Percentiles rank a stretch among this genome's conserved stretches.
phyloP scores from a whole-genome alignment of 2,888 invertebrate species.

The Dioctria linearis region DNA sequence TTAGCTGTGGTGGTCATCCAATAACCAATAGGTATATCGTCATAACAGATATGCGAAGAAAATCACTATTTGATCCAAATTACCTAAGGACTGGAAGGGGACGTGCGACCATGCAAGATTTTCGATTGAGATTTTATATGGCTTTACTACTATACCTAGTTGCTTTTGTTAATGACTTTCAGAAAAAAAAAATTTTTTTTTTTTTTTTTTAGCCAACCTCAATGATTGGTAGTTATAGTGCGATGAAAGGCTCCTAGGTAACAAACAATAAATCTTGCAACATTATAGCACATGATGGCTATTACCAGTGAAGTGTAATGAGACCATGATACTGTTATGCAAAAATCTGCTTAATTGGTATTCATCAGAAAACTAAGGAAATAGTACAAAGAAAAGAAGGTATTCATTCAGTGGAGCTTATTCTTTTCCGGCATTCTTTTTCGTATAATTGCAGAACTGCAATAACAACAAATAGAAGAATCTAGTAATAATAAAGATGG shows the following conservation, averaged over 20 bases:
- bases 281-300: conserved; percentile 13
- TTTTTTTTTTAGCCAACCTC: not conserved
- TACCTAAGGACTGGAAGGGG: not conserved
- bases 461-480: no score
- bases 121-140: conserved; percentile 44
- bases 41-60: not conserved
- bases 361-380: not conserved
- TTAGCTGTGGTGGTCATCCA: not conserved
- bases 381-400: not conserved
- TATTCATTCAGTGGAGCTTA: no score
- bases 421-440: conserved; percentile 13
- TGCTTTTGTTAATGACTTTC: conserved; percentile 26
- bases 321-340: conserved; percentile 26
- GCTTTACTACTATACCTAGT: not conserved
- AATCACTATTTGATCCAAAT: conserved; percentile 21
- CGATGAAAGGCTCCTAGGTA: conserved; percentile 23
- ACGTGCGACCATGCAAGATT: conserved; percentile 31
- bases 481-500: no score
- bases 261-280: conserved; percentile 21
- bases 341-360: conserved; percentile 42
- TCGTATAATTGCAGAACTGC: no score
- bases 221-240: not conserved
- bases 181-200: conserved; percentile 10
- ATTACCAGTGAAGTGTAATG: conserved; percentile 26
- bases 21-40: not conserved